phyloP scores from a whole-genome alignment of 2,113 vertebrate species.

The Paratilapia polleni region DNA sequence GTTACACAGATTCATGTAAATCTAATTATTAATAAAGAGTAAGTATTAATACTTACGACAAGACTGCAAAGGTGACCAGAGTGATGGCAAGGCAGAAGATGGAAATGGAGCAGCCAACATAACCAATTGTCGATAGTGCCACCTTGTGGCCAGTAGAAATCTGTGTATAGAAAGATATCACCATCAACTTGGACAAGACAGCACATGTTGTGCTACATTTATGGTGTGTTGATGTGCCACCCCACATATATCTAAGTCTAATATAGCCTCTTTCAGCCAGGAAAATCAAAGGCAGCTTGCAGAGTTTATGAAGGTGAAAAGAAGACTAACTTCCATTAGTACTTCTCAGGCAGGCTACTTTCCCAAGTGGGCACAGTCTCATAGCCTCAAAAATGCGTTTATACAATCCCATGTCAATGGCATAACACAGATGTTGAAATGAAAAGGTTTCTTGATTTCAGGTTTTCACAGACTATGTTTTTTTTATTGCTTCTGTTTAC shows the following conservation, averaged over 20 bases:
- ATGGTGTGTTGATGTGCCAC: neutral
- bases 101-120: conserved; percentile 93
- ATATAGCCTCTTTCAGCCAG: neutral
- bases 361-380: neutral
- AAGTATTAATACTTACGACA: conserved; percentile 89
- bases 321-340: neutral
- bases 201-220: neutral
- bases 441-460: neutral
- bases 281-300: neutral
- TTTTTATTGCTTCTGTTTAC: neutral
- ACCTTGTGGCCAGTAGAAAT: conserved; percentile 87
- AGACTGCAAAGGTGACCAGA: conserved; percentile 90
- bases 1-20: neutral
- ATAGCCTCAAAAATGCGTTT: neutral
- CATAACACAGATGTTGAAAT: neutral
- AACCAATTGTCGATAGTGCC: conserved; percentile 95
- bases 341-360: neutral
- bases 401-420: neutral
- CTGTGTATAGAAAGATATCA: conserved; percentile 74
- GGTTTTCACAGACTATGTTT: neutral
- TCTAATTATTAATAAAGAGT: neutral
- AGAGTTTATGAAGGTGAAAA: conserved; percentile 9
- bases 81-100: conserved; percentile 92
- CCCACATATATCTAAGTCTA: neutral
- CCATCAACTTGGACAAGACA: conserved; percentile 1